Evolutionary conservation across 2,113 vertebrate genomes (phyloP).

Genomic region (Cyprinus carpio): DNA sequence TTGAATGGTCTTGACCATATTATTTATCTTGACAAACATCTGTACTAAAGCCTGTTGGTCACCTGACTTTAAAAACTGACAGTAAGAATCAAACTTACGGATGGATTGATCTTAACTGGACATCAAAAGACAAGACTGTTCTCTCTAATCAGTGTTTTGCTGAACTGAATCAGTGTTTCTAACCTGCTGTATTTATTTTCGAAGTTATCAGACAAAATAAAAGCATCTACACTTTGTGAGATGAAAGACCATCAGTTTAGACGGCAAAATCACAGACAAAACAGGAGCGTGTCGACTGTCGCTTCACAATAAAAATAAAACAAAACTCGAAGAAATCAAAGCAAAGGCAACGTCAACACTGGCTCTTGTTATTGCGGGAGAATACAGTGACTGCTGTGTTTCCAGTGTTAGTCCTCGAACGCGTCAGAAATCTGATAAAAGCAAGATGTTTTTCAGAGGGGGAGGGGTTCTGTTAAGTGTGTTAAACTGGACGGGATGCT

Average conservation of each 20-base stretch:
- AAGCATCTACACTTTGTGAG: not conserved
- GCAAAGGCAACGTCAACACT: not conserved
- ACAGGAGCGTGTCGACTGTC: not conserved
- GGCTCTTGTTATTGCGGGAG: not conserved
- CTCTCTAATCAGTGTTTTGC: not conserved
- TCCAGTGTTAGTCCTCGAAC: constrained; percentile 3
- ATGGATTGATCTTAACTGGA: not conserved
- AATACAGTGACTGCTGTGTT: constrained; percentile 2
- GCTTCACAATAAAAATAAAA: constrained; percentile 9
- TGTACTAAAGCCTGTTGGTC: not conserved
- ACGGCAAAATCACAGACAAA: not conserved
- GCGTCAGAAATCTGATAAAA: not conserved
- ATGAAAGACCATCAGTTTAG: constrained; percentile 12
- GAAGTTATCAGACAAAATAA: not conserved
- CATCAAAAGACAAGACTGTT: not conserved
- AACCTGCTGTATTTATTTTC: not conserved
- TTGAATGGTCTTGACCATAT: not conserved
- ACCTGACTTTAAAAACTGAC: constrained; percentile 19
- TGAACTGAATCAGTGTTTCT: constrained; percentile 29
- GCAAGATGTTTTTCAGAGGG: not conserved
- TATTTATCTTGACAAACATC: not conserved
- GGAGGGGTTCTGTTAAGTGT: not conserved
- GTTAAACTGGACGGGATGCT: not conserved
- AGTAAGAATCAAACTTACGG: not conserved
- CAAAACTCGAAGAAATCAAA: not conserved